phyloP scores from a whole-genome alignment of 2,888 invertebrate genomes.

The Polydrusus pterygomalis region DNA sequence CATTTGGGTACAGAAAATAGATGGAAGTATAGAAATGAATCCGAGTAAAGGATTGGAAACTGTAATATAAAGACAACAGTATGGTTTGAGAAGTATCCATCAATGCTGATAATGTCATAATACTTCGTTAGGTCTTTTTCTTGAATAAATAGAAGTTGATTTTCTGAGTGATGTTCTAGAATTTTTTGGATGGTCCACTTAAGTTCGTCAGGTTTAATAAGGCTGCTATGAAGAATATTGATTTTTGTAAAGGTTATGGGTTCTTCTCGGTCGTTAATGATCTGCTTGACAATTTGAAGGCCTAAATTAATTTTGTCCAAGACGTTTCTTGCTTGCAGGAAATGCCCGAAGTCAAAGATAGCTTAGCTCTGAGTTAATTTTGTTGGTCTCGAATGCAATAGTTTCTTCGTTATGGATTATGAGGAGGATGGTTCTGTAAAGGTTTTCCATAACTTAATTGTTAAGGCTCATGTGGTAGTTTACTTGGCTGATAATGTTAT shows the following conservation, averaged over 20 bases:
- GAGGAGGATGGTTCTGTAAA: conserved; percentile 5
- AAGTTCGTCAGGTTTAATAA: conserved; percentile 16
- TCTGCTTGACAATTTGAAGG: conserved; percentile 11
- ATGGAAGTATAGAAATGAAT: conserved; percentile 10
- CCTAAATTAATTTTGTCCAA: conserved; percentile 24
- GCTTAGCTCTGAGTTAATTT: no score
- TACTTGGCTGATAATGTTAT: conserved; percentile 28
- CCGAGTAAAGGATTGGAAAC: conserved; percentile 17
- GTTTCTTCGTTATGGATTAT: conserved; percentile 3
- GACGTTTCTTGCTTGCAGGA: no score
- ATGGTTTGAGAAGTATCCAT: no score
- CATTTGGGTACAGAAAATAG: no score
- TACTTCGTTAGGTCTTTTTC: no score
- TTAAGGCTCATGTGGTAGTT: conserved; percentile 29
- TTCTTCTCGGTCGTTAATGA: conserved; percentile 20
- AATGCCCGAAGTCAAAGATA: no score
- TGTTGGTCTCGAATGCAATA: conserved; percentile 4
- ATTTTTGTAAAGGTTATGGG: background rate
- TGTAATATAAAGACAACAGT: conserved; percentile 24
- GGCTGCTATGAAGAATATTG: no score
- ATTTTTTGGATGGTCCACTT: conserved; percentile 21
- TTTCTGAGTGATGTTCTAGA: conserved; percentile 12
- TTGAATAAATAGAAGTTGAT: no score
- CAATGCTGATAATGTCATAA: no score
- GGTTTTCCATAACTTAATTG: conserved; percentile 25